These are phyloP conservation scores for Cryptocephalus moraei DNA, from an alignment of 2,888 invertebrate species.

Conservation along the genomic window DNA sequence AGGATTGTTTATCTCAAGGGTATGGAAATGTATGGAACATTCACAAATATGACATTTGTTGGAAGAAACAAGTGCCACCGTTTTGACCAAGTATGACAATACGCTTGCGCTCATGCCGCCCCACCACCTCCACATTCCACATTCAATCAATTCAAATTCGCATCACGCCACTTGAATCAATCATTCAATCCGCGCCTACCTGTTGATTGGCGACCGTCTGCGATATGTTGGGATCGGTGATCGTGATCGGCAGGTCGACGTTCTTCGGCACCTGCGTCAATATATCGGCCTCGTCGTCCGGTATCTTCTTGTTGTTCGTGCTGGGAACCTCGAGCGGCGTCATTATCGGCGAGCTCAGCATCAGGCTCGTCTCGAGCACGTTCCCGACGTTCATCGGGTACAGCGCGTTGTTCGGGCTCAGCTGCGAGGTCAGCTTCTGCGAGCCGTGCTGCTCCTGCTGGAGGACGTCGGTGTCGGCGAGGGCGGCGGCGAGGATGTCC, in stretches of 20 bases:
- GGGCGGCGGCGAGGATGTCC: constrained; percentile 64
- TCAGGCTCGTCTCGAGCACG: constrained; percentile 65
- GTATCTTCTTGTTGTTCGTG: constrained; percentile 35
- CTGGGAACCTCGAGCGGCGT: constrained; percentile 65
- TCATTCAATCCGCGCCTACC: constrained; percentile 5
- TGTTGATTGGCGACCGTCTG: constrained; percentile 39
- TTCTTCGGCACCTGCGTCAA: constrained; percentile 48
- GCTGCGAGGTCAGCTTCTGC: constrained; percentile 36
- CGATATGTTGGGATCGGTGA: constrained; percentile 65
- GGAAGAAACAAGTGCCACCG: no score
- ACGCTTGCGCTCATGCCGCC: no score
- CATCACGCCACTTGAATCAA: background rate
- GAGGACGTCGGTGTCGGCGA: constrained; percentile 66
- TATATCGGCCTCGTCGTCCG: constrained; percentile 31
- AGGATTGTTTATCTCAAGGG: no score
- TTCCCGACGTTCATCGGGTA: constrained; percentile 48
- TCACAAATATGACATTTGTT: no score
- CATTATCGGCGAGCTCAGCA: constrained; percentile 74
- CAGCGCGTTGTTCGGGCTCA: constrained; percentile 50
- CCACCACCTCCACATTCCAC: no score
- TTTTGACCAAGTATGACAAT: no score
- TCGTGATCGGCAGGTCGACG: constrained; percentile 64
- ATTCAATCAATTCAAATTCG: background rate
- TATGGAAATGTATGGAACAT: no score
- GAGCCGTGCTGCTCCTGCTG: constrained; percentile 33